phyloP scores from a whole-genome alignment of 2,113 vertebrate species.

The Pavo muticus region DNA sequence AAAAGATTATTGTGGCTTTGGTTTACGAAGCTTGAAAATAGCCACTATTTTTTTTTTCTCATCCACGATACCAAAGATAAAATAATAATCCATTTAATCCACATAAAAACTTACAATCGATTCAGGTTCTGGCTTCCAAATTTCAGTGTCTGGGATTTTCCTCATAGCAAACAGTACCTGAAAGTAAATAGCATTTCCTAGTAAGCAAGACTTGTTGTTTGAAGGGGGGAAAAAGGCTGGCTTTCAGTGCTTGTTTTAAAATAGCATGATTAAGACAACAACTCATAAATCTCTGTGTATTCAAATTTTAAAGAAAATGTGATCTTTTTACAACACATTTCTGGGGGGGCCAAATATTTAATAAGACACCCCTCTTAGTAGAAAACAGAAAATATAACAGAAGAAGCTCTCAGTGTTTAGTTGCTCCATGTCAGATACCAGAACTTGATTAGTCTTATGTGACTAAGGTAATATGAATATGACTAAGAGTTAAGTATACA shows the following conservation, averaged over 20 bases:
- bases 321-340: not conserved
- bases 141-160: conserved; percentile 87
- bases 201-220: not conserved
- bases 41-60: not conserved
- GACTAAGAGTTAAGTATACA: not conserved
- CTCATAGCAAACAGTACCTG: conserved; percentile 89
- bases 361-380: not conserved
- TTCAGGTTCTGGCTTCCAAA: conserved; percentile 90
- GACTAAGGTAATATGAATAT: not conserved
- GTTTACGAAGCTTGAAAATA: not conserved
- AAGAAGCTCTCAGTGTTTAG: not conserved
- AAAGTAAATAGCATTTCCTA: conserved; percentile 38
- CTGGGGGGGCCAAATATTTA: not conserved
- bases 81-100: not conserved
- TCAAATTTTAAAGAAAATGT: not conserved
- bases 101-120: conserved; percentile 79
- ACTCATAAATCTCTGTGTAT: not conserved
- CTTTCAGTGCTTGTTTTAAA: not conserved
- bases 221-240: not conserved
- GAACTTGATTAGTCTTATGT: not conserved
- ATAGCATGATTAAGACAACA: not conserved
- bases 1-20: not conserved
- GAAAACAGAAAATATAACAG: not conserved
- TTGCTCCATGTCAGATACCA: not conserved
- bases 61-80: not conserved